Conservation (phyloP, 2,797 vertebrate genomes). For the Borostomias antarcticus region DNA sequence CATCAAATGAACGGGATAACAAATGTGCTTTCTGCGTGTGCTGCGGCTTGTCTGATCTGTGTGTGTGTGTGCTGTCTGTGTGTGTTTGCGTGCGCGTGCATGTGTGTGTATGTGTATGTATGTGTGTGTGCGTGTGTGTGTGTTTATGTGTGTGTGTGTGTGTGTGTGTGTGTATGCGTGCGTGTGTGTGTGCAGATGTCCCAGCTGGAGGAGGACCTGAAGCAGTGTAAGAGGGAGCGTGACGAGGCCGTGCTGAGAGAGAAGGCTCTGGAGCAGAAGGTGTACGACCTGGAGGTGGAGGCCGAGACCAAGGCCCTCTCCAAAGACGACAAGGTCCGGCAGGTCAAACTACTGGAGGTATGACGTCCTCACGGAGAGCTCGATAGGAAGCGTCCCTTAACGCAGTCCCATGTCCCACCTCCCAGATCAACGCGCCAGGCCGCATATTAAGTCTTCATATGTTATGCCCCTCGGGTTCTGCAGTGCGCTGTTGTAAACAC, state of each 20-base stretch:
- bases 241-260: conserved; percentile 82
- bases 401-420: no score
- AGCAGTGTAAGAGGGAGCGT: conserved; percentile 80
- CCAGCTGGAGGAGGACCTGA: conserved; percentile 83
- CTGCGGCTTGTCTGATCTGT: background rate
- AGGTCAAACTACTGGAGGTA: conserved; percentile 92
- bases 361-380: no score
- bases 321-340: conserved; percentile 84
- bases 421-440: no score
- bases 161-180: conserved; percentile 12
- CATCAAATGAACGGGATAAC: no score
- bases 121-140: conserved; percentile 28
- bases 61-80: conserved; percentile 12
- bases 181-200: conserved; percentile 73
- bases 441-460: no score
- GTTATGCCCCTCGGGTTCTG: no score
- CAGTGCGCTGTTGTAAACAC: no score
- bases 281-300: conserved; percentile 85
- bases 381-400: no score
- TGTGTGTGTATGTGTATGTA: no score
- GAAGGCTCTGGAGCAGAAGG: conserved; percentile 81
- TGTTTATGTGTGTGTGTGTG: background rate
- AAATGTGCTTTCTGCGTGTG: no score
- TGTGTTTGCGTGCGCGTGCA: conserved; percentile 27
- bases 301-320: conserved; percentile 78